Percentiles rank a stretch among this genome's conserved stretches.
Conservation (phyloP, 1,140 invertebrate genomes). For the Bombus sibiricus region DNA sequence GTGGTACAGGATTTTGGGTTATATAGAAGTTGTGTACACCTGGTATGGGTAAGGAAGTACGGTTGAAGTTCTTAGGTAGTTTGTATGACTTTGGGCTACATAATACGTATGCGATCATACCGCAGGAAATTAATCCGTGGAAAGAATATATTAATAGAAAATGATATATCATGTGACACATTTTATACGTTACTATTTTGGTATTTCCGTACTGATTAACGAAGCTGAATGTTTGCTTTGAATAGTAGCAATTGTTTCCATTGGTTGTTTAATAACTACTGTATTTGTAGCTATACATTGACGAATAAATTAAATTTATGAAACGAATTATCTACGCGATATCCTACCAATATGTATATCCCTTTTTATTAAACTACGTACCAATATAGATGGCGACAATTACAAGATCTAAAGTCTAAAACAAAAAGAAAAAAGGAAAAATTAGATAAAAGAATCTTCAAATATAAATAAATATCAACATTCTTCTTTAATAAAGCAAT, state of each 20-base stretch:
- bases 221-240: background rate
- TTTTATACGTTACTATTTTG: no score
- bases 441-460: background rate
- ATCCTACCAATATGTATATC: background rate
- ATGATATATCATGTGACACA: background rate
- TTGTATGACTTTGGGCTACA: background rate
- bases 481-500: background rate
- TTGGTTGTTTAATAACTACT: background rate
- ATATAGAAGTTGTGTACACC: background rate
- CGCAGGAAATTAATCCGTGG: background rate
- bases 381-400: background rate
- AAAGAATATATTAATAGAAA: background rate
- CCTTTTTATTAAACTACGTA: background rate
- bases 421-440: background rate
- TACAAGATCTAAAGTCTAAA: background rate
- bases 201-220: background rate
- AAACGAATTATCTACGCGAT: background rate
- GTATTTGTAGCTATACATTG: background rate
- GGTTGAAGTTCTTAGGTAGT: background rate
- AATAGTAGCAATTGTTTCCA: background rate
- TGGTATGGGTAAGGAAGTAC: background rate
- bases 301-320: background rate
- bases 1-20: background rate
- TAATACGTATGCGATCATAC: background rate
- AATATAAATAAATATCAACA: background rate